A percentile compares a stretch with the other conserved stretches of the same genome.
Conservation (phyloP, 2,797 vertebrate species). For the Holocentrus rufus region DNA sequence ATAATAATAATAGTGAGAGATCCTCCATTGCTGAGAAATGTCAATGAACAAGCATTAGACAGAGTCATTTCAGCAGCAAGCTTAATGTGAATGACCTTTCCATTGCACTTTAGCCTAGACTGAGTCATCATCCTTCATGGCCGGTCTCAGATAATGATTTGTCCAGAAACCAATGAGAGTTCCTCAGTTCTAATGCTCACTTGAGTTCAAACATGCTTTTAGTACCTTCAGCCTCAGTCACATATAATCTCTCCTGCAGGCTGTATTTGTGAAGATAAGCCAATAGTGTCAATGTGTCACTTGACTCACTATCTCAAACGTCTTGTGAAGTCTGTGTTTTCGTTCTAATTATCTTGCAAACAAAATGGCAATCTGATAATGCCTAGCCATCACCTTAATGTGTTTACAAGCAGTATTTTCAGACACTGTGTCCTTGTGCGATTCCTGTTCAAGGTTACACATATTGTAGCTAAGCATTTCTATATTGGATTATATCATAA, state of each 20-base stretch:
- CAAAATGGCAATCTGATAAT: conserved; percentile 44
- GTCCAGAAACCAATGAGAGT: conserved; percentile 31
- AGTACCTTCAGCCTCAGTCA: conserved; percentile 43
- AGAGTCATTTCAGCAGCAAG: conserved; percentile 31
- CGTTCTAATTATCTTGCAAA: conserved; percentile 37
- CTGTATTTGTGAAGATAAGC: conserved; percentile 57
- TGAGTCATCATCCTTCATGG: conserved; percentile 31
- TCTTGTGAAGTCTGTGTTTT: conserved; percentile 51
- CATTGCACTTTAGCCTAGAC: conserved; percentile 18
- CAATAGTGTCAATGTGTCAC: conserved; percentile 46
- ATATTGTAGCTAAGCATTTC: conserved; percentile 15
- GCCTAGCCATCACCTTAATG: conserved; percentile 38
- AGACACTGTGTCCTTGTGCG: conserved; percentile 1
- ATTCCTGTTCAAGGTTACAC: conserved; percentile 49
- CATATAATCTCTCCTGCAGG: conserved; percentile 29
- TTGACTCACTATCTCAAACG: conserved; percentile 42
- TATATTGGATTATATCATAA: conserved; percentile 19
- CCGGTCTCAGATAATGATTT: conserved; percentile 32
- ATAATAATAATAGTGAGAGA: conserved; percentile 32
- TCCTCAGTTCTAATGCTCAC: conserved; percentile 36
- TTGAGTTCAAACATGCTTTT: conserved; percentile 47
- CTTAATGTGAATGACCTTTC: conserved; percentile 39
- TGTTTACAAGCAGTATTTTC: conserved; percentile 43
- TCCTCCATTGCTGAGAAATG: conserved; percentile 33
- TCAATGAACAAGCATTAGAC: conserved; percentile 30